Evolutionary conservation across 2,797 vertebrate genomes (phyloP).

Genomic region (Rhabdophis nuchalis): DNA sequence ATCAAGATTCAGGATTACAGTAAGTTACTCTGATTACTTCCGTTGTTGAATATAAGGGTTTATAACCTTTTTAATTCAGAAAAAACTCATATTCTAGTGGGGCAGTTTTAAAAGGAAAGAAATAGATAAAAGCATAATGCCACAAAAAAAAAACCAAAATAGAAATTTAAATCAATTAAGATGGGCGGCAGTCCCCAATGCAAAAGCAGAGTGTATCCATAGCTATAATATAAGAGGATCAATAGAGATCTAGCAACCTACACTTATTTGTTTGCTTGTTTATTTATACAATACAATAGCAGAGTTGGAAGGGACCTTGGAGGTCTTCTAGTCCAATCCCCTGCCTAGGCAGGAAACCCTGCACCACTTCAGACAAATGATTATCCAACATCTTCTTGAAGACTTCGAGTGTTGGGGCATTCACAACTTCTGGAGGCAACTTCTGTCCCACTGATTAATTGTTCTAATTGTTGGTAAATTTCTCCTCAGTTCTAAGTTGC

Average conservation of each 20-base stretch:
- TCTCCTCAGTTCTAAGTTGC: too few relatives aligned
- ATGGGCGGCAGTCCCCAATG: neutral
- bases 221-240: neutral
- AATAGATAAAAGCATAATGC: neutral
- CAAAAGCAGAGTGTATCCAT: neutral
- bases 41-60: neutral
- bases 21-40: constrained; percentile 65
- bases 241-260: neutral
- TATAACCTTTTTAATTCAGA: neutral
- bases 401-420: too few relatives aligned
- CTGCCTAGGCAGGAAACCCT: too few relatives aligned
- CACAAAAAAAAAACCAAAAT: neutral
- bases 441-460: too few relatives aligned
- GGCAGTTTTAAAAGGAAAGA: neutral
- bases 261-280: neutral
- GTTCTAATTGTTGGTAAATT: too few relatives aligned
- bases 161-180: neutral
- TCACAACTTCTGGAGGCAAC: too few relatives aligned
- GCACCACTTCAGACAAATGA: too few relatives aligned
- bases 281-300: too few relatives aligned
- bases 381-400: too few relatives aligned
- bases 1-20: constrained; percentile 88
- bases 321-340: too few relatives aligned
- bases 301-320: too few relatives aligned
- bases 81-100: neutral